phyloP scores from a whole-genome alignment of 2,888 invertebrate genomes.

The Candidula unifasciata region DNA sequence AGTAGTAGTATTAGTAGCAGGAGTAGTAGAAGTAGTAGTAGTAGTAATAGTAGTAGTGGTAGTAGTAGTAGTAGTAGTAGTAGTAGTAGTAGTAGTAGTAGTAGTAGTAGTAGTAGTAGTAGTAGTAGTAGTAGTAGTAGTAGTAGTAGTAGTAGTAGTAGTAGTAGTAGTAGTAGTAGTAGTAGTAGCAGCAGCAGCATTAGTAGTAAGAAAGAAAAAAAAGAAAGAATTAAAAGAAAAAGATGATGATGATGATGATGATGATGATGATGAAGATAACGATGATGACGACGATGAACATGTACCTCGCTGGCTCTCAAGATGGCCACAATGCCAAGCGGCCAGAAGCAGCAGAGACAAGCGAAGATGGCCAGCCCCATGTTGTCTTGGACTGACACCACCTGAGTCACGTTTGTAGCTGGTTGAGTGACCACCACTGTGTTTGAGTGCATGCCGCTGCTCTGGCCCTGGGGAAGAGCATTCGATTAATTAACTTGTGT shows the following conservation, averaged over 20 bases:
- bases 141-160: too few relatives aligned
- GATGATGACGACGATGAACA: background rate
- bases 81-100: constrained; percentile 37
- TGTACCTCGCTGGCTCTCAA: background rate
- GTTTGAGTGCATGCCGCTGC: background rate
- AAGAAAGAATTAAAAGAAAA: too few relatives aligned
- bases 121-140: background rate
- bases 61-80: constrained; percentile 45
- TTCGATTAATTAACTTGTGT: too few relatives aligned
- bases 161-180: too few relatives aligned
- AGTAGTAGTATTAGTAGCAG: constrained; percentile 39
- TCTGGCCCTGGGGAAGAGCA: background rate
- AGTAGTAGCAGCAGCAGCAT: too few relatives aligned
- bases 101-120: constrained; percentile 33
- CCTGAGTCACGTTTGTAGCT: too few relatives aligned
- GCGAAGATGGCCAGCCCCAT: constrained; percentile 54
- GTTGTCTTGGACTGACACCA: constrained; percentile 36
- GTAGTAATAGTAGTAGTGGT: constrained; percentile 45
- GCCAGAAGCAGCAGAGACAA: constrained; percentile 52
- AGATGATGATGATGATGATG: too few relatives aligned
- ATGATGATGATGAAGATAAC: background rate
- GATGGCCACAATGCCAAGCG: constrained; percentile 51
- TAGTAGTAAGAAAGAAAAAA: too few relatives aligned
- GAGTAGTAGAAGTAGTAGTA: constrained; percentile 45
- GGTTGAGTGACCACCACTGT: constrained; percentile 32